phyloP scores from a whole-genome alignment of 2,113 vertebrate genomes.

The Gnathonemus longibarbis region DNA sequence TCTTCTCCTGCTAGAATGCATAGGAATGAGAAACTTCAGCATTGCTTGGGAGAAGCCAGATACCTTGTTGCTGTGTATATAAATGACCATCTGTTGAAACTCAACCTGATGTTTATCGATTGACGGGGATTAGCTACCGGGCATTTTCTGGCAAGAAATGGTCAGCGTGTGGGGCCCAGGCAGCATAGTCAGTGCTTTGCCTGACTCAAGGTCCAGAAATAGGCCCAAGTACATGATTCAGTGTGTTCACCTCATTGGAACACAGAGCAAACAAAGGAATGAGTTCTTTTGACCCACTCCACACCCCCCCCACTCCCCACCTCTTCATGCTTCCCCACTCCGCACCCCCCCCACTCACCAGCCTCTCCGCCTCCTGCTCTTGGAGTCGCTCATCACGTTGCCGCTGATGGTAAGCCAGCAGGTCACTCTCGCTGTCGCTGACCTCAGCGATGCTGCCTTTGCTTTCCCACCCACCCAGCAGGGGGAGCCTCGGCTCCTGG shows the following conservation, averaged over 20 bases:
- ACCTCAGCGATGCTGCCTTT: slow-evolving; percentile 94
- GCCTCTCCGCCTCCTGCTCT: slow-evolving; percentile 93
- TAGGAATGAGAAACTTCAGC: not conserved
- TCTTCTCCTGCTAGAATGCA: not conserved
- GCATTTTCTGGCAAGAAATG: not conserved
- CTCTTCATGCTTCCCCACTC: slow-evolving; percentile 41
- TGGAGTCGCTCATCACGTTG: slow-evolving; percentile 86
- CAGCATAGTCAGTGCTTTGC: not conserved
- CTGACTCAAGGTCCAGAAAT: not conserved
- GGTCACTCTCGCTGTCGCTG: slow-evolving; percentile 78
- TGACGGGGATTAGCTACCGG: not conserved
- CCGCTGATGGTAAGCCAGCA: slow-evolving; percentile 85
- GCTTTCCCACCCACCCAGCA: slow-evolving; percentile 58
- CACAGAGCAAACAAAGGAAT: not conserved
- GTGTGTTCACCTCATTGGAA: not conserved
- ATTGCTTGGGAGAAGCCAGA: not conserved
- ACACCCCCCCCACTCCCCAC: too few relatives aligned
- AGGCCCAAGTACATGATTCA: not conserved
- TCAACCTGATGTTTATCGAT: not conserved
- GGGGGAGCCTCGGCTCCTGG: slow-evolving; percentile 25
- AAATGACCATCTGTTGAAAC: not conserved
- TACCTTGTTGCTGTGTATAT: not conserved
- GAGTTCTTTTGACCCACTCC: not conserved
- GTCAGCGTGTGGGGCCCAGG: not conserved
- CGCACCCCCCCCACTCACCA: slow-evolving; percentile 63